Conservation (phyloP, 2,888 invertebrate genomes). For the Griposia aprilina region DNA sequence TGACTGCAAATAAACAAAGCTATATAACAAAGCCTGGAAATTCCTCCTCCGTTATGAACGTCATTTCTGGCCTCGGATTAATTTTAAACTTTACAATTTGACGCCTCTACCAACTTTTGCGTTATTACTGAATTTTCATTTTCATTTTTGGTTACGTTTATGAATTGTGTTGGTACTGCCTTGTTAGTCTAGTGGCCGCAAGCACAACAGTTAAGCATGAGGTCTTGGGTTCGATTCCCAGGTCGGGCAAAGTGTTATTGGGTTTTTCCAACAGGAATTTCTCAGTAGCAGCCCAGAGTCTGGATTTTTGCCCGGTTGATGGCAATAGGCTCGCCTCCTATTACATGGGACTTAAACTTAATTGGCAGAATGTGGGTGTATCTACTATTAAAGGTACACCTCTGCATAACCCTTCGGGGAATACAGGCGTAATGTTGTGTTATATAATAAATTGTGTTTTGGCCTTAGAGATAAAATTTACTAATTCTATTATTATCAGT, state of each 20-base stretch:
- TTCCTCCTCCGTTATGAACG: conserved; percentile 7
- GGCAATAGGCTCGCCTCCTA: too few relatives aligned
- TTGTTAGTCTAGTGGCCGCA: not conserved
- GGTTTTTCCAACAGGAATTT: not conserved
- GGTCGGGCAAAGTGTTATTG: not conserved
- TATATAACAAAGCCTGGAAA: conserved; percentile 23
- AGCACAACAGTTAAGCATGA: not conserved
- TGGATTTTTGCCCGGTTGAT: too few relatives aligned
- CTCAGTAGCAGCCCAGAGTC: too few relatives aligned
- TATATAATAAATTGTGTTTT: not conserved
- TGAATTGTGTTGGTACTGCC: conserved; percentile 20
- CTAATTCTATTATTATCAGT: not conserved
- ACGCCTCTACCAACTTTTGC: conserved; percentile 58
- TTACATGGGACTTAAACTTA: too few relatives aligned
- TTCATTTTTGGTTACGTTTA: conserved; percentile 16
- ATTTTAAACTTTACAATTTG: conserved; percentile 64
- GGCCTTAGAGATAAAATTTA: not conserved
- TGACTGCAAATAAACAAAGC: conserved; percentile 23
- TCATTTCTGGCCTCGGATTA: conserved; percentile 47
- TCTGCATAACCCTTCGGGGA: too few relatives aligned
- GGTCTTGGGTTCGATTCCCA: not conserved
- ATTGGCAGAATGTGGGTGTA: too few relatives aligned
- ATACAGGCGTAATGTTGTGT: too few relatives aligned
- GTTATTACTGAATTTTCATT: conserved; percentile 55
- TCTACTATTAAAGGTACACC: too few relatives aligned